Percentiles rank a stretch among this genome's conserved stretches.
Conservation (phyloP, 2,113 vertebrate species). For the Microcebus tavaratra region DNA sequence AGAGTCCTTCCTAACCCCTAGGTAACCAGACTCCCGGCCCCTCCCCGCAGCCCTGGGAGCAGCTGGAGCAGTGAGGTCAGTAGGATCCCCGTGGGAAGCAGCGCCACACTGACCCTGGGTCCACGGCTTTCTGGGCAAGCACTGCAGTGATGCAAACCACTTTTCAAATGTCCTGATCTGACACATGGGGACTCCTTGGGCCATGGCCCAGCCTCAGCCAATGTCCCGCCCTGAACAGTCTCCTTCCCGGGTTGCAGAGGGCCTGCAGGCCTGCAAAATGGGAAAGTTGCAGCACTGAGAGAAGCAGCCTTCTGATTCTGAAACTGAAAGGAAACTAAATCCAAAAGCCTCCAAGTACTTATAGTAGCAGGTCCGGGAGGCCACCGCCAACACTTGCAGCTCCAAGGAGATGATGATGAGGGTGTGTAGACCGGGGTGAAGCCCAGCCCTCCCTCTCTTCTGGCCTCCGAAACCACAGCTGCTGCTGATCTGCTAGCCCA, state of each 20-base stretch:
- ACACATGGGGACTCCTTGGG: not conserved
- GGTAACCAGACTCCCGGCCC: conserved; percentile 6
- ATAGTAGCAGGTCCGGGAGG: not conserved
- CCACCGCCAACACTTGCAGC: not conserved
- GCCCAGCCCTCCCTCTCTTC: not conserved
- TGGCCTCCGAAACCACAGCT: not conserved
- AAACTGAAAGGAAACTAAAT: not conserved
- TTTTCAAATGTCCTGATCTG: not conserved
- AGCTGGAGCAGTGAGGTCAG: not conserved
- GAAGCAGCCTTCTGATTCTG: not conserved
- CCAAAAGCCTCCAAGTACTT: not conserved
- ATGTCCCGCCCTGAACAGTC: not conserved
- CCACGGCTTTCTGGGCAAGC: not conserved
- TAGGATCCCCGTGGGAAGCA: not conserved
- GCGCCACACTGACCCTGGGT: not conserved
- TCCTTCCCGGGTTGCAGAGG: not conserved
- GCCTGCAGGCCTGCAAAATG: not conserved
- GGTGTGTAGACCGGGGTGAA: not conserved
- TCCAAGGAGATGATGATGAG: not conserved
- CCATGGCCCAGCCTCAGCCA: fast-evolving
- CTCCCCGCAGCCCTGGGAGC: not conserved
- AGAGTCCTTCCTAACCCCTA: not conserved
- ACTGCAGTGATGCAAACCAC: not conserved
- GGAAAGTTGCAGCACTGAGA: not conserved
- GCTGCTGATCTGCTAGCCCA: not conserved